A percentile compares a stretch with the other conserved stretches of the same genome.
Evolutionary conservation across 2,888 invertebrate species (phyloP).

Genomic region (Empis stercorea): DNA sequence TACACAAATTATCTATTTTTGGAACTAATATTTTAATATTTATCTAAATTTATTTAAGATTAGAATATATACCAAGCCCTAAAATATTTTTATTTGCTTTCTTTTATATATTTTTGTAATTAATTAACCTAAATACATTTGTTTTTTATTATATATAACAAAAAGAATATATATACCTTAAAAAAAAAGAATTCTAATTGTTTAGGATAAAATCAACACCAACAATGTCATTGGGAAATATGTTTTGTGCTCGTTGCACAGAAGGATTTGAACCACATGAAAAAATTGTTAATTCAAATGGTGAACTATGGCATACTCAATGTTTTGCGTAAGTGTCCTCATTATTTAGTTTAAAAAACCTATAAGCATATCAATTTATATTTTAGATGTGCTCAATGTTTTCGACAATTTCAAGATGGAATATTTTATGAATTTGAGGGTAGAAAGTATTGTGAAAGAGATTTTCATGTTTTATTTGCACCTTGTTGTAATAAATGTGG

Average conservation of each 20-base stretch:
- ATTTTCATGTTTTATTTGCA: constrained; percentile 94
- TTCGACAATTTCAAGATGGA: constrained; percentile 93
- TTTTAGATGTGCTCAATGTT: constrained; percentile 92
- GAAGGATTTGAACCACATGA: constrained; percentile 94
- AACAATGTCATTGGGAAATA: constrained; percentile 77
- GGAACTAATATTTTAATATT: too few species aligned
- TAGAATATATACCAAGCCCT: too few species aligned
- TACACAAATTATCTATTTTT: too few species aligned
- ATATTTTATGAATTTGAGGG: constrained; percentile 99
- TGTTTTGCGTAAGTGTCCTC: constrained; percentile 85
- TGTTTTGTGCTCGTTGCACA: constrained; percentile 89
- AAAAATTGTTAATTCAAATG: constrained; percentile 97
- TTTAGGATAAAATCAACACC: neutral
- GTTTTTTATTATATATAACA: too few species aligned
- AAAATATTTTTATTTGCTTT: too few species aligned
- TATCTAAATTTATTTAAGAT: too few species aligned
- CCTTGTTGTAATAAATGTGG: constrained; percentile 81
- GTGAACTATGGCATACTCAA: constrained; percentile 96
- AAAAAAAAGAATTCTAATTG: neutral
- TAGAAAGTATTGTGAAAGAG: constrained; percentile 97
- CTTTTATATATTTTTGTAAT: too few species aligned
- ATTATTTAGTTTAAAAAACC: neutral
- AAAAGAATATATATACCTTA: neutral
- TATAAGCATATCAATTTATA: neutral
- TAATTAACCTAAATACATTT: too few species aligned